Conservation (phyloP, 2,888 invertebrate species). For the Lepidochrysops patricia region DNA sequence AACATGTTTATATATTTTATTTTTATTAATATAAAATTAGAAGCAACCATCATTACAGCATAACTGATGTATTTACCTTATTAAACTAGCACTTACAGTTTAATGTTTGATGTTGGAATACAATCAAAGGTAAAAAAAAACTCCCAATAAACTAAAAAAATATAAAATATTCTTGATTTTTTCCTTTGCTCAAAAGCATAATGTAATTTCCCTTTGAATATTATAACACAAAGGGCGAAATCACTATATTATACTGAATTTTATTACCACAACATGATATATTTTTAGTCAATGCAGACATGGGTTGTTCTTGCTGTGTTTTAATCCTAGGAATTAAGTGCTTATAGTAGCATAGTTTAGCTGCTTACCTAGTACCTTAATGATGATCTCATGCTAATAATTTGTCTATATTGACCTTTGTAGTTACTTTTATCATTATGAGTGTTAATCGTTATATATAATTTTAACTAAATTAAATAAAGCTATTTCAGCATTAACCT, state of each 20-base stretch:
- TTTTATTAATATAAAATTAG: conserved; percentile 71
- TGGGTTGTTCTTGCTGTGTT: background rate
- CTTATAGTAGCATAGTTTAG: background rate
- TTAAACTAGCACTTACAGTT: conserved; percentile 41
- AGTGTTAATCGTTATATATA: background rate
- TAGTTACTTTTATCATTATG: background rate
- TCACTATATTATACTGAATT: background rate
- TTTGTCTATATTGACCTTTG: background rate
- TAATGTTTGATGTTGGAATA: conserved; percentile 22
- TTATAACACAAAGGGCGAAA: background rate
- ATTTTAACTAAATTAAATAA: conserved; percentile 7
- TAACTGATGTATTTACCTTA: conserved; percentile 34
- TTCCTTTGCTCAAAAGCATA: conserved; percentile 1
- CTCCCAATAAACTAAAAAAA: conserved; percentile 17
- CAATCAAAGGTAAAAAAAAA: conserved; percentile 17
- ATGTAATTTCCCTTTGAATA: conserved; percentile 9
- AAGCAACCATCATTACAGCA: conserved; percentile 70
- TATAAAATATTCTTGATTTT: conserved; percentile 6
- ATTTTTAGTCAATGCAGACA: background rate
- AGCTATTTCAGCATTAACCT: conserved; percentile 3
- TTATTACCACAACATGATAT: background rate
- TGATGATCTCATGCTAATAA: background rate
- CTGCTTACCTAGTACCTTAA: background rate
- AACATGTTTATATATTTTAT: conserved; percentile 40
- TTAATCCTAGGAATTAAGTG: background rate